phyloP scores from a whole-genome alignment of 1,140 invertebrate species.

The Arion vulgaris region DNA sequence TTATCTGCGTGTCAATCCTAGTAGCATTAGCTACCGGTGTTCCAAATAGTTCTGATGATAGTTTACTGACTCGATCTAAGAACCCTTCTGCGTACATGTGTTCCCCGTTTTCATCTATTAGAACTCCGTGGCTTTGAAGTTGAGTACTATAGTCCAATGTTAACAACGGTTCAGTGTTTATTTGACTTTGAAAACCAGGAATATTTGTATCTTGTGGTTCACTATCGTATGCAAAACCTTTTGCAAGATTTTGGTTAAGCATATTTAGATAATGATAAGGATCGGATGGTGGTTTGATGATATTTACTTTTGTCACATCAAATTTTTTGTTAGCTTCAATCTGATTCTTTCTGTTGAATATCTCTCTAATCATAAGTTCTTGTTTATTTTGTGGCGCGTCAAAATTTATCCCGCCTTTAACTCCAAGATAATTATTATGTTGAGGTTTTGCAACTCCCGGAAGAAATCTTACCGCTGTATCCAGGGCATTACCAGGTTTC shows the following conservation, averaged over 20 bases:
- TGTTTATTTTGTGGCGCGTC: neutral
- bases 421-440: neutral
- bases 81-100: constrained; percentile 7
- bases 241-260: neutral
- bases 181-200: neutral
- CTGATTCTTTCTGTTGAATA: neutral
- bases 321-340: neutral
- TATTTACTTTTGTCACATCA: neutral
- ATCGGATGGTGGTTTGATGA: neutral
- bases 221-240: neutral
- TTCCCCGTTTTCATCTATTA: neutral
- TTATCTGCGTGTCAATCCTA: neutral
- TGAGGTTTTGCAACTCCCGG: neutral
- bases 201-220: neutral
- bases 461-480: neutral
- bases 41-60: constrained; percentile 21
- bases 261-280: neutral
- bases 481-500: neutral
- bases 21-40: neutral
- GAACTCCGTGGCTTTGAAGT: neutral
- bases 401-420: neutral
- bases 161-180: neutral
- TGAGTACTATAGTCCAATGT: neutral
- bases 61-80: neutral
- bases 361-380: neutral